Evolutionary conservation across 2,797 vertebrate genomes (phyloP).

Genomic region (Silurus aristotelis): DNA sequence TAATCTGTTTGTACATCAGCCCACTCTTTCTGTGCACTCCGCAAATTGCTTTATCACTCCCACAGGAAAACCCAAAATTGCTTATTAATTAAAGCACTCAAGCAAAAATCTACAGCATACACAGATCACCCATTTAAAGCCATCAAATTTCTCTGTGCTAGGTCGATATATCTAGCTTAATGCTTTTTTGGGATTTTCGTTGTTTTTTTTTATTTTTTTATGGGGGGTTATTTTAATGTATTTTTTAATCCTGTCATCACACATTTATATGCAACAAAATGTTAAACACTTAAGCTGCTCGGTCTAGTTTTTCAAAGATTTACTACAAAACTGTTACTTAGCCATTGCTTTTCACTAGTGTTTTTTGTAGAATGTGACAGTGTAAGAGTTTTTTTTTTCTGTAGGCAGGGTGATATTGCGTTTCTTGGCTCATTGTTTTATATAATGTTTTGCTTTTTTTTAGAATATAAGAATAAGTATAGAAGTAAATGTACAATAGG

Average conservation of each 20-base stretch:
- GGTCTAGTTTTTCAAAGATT: background rate
- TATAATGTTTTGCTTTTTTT: background rate
- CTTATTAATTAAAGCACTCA: constrained; percentile 45
- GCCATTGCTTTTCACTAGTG: background rate
- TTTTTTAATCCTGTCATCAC: background rate
- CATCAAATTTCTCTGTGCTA: constrained; percentile 14
- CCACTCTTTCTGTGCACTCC: constrained; percentile 26
- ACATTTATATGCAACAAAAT: background rate
- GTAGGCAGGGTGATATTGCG: constrained; percentile 5
- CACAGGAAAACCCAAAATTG: constrained; percentile 39
- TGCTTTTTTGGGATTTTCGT: background rate
- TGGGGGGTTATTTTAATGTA: background rate
- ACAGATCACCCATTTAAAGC: constrained; percentile 39
- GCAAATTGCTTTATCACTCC: constrained; percentile 44
- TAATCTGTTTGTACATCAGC: constrained; percentile 28
- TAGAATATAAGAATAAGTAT: background rate
- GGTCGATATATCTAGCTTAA: background rate
- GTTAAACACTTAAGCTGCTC: background rate
- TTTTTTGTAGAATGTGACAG: background rate
- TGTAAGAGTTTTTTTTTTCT: constrained; percentile 24
- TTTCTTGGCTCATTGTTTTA: constrained; percentile 11
- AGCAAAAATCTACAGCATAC: constrained; percentile 29
- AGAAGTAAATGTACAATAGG: background rate
- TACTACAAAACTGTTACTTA: background rate
- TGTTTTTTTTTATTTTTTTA: background rate